A percentile compares a stretch with the other conserved stretches of the same genome.
These are phyloP conservation scores for Eristalis pertinax DNA, from an alignment of 2,888 invertebrate genomes.

Conservation along the genomic window DNA sequence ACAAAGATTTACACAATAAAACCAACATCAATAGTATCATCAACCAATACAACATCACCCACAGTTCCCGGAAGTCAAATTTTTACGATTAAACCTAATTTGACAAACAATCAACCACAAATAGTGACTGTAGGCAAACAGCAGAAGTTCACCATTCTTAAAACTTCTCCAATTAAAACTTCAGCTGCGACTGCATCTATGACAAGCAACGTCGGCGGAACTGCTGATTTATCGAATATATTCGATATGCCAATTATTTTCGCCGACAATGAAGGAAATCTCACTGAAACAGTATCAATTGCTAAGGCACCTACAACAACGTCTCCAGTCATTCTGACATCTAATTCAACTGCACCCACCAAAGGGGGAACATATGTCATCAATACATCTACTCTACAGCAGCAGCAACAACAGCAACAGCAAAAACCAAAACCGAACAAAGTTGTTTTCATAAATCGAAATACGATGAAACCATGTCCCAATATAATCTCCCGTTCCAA, in stretches of 20 bases:
- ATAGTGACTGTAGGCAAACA: slow-evolving; percentile 76
- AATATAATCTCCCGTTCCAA: slow-evolving; percentile 77
- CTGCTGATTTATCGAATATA: slow-evolving; percentile 83
- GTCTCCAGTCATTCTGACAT: slow-evolving; percentile 55
- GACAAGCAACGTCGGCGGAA: slow-evolving; percentile 62
- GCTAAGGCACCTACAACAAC: slow-evolving; percentile 41
- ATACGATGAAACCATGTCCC: slow-evolving; percentile 78
- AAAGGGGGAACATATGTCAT: slow-evolving; percentile 76
- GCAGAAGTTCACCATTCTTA: slow-evolving; percentile 80
- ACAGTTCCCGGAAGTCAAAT: slow-evolving; percentile 75
- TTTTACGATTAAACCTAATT: slow-evolving; percentile 77
- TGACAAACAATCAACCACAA: slow-evolving; percentile 75
- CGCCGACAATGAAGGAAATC: slow-evolving; percentile 83
- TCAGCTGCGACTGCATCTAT: slow-evolving; percentile 61
- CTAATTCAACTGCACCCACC: slow-evolving; percentile 25
- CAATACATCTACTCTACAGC: slow-evolving; percentile 75
- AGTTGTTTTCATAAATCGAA: slow-evolving; percentile 80
- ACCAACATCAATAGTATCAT: slow-evolving; percentile 72
- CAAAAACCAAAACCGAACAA: slow-evolving; percentile 76
- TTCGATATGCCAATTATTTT: slow-evolving; percentile 86
- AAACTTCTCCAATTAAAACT: slow-evolving; percentile 76
- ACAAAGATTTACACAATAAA: slow-evolving; percentile 80
- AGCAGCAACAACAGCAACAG: slow-evolving; percentile 42
- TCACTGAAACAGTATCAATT: slow-evolving; percentile 73
- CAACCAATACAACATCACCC: slow-evolving; percentile 28